These are phyloP conservation scores for Pterostichus niger DNA, from an alignment of 2,888 invertebrate genomes.

Conservation along the genomic window DNA sequence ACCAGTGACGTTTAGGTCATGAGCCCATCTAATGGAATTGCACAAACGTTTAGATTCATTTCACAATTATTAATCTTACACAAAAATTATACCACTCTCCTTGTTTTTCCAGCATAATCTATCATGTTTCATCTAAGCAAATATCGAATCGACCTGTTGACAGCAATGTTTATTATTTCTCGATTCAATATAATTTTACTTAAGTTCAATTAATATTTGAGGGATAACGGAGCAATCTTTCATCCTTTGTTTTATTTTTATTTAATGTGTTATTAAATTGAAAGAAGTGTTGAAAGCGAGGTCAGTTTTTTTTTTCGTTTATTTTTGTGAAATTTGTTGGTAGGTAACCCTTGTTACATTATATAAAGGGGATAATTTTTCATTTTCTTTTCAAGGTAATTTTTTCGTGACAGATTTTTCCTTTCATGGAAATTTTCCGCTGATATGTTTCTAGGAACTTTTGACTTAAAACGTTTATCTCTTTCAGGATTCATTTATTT, in stretches of 20 bases:
- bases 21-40: too few relatives aligned
- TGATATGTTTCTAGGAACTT: conserved; percentile 41
- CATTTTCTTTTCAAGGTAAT: conserved; percentile 55
- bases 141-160: too few relatives aligned
- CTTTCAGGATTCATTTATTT: conserved; percentile 44
- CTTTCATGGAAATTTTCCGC: conserved; percentile 56
- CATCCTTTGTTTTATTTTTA: conserved; percentile 47
- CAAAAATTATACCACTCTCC: too few relatives aligned
- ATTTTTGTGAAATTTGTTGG: conserved; percentile 51
- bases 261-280: conserved; percentile 44
- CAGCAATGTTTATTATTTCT: too few relatives aligned
- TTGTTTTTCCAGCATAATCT: too few relatives aligned
- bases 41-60: too few relatives aligned
- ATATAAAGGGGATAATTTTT: conserved; percentile 57
- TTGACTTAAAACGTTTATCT: conserved; percentile 52
- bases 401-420: conserved; percentile 59
- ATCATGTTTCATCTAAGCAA: too few relatives aligned
- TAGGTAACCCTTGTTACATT: conserved; percentile 35
- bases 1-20: too few relatives aligned
- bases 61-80: too few relatives aligned
- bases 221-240: too few relatives aligned
- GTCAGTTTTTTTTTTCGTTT: conserved; percentile 18
- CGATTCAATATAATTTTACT: too few relatives aligned
- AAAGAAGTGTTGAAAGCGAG: conserved; percentile 19
- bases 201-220: background rate